Conservation (phyloP, 2,888 invertebrate species). For the Calliopum simillimum region DNA sequence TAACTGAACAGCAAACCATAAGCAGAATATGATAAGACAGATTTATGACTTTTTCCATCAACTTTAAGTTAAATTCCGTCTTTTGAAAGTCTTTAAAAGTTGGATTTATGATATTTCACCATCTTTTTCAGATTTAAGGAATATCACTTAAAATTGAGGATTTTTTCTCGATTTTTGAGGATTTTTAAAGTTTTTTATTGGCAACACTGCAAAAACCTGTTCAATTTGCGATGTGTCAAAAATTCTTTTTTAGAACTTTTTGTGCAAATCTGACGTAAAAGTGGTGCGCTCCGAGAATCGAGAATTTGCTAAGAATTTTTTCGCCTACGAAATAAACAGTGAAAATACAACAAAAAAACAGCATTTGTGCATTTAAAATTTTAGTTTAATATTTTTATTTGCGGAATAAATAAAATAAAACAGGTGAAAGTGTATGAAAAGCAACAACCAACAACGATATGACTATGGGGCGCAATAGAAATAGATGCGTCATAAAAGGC, state of each 20-base stretch:
- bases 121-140: too few relatives aligned
- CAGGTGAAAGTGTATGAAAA: background rate
- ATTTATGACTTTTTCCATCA: too few relatives aligned
- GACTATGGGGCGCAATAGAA: conserved; percentile 29
- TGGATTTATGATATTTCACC: too few relatives aligned
- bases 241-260: background rate
- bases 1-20: too few relatives aligned
- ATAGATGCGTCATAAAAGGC: conserved; percentile 32
- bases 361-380: background rate
- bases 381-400: background rate
- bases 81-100: too few relatives aligned
- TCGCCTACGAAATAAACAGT: background rate
- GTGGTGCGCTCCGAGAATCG: conserved; percentile 19
- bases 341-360: background rate
- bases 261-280: background rate
- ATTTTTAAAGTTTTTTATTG: too few relatives aligned
- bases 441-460: background rate
- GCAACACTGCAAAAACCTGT: too few relatives aligned
- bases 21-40: too few relatives aligned
- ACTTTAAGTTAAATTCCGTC: too few relatives aligned
- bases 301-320: background rate
- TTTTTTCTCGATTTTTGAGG: too few relatives aligned
- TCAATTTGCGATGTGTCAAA: too few relatives aligned
- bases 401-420: background rate
- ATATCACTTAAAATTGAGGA: too few relatives aligned